Evolutionary conservation across 2,113 vertebrate species (phyloP), one percentile per base, ranked within the genome.

Genomic region (Atlantisia rogersi): DNA sequence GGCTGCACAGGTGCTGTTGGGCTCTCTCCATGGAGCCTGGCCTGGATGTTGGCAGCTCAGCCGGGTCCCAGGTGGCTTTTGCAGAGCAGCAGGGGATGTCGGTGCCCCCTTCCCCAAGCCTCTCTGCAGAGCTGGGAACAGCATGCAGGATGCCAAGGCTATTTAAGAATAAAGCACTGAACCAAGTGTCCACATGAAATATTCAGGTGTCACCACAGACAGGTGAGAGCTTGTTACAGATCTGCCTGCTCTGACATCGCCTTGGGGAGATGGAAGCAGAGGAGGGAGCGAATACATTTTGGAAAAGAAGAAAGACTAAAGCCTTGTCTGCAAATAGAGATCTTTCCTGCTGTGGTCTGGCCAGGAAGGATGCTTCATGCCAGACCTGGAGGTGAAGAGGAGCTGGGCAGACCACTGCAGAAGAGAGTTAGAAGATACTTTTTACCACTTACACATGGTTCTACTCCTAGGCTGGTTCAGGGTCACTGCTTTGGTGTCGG

Each of bases 121-220:
- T 53, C 65, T 48, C 2, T 53, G 63, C 67, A 73, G 86, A 21
- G 83, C 46, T 89, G 63, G 80, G 46, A 77, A 64, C 0, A 2
- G 31, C 40, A 48, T 50, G 65, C 75, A 39, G 52, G 52, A 24
- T 64, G 84, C 68, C 59, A 64, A 29, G 67, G 31, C 19, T 87
- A 5, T 55, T 83, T 81, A 91, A 88, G 86, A 81, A 44, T 70
- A 31, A 31, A 92, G 52, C 68, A 44, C 82, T 28, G 69, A 48
- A 46, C 35, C 64, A 86, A 58, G 37, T 59, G 40, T 88, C 83
- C 85, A 60, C 81, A 67, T 95, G 67, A 94, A 96, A 95, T 82
- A 95, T 88, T 94, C 78, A 94, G 71, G 75, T 85, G 68, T 68
- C 55, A 35, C 70, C 80, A 53, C 69, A 85, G 58, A 77, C 6